Percentiles rank a stretch among this genome's conserved stretches.
Conservation (phyloP, 1,140 invertebrate species). For the Drosophila truncata region DNA sequence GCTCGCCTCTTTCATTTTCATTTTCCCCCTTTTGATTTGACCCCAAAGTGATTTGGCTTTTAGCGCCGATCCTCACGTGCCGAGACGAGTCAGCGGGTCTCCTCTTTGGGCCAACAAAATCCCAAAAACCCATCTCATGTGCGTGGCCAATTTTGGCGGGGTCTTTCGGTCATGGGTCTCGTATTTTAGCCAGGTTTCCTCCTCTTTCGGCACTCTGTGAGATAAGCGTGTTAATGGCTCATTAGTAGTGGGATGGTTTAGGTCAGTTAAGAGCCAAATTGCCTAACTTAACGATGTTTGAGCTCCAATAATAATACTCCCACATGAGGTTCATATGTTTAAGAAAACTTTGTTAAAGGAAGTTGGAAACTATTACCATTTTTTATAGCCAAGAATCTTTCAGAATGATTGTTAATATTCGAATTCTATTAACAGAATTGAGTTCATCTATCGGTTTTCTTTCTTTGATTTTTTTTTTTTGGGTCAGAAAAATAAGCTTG, state of each 20-base stretch:
- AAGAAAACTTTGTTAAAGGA: slow-evolving; percentile 18
- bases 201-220: slow-evolving; percentile 19
- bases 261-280: slow-evolving; percentile 48
- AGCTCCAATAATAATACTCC: slow-evolving; percentile 1
- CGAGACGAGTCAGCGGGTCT: slow-evolving; percentile 8
- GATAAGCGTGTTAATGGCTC: slow-evolving; percentile 78
- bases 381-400: background rate
- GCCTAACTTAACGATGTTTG: slow-evolving; percentile 35
- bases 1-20: slow-evolving; percentile 44
- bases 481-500: slow-evolving; percentile 20
- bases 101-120: slow-evolving; percentile 31
- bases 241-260: slow-evolving; percentile 51
- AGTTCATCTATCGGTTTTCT: slow-evolving; percentile 1
- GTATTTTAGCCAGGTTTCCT: slow-evolving; percentile 21
- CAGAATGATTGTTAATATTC: slow-evolving; percentile 25
- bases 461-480: slow-evolving; percentile 9
- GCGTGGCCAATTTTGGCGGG: slow-evolving; percentile 53
- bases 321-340: slow-evolving; percentile 5
- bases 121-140: slow-evolving; percentile 49
- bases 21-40: slow-evolving; percentile 29
- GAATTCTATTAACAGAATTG: slow-evolving; percentile 23
- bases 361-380: slow-evolving; percentile 29
- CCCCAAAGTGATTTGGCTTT: slow-evolving; percentile 46
- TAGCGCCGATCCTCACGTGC: slow-evolving; percentile 37
- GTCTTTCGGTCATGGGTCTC: slow-evolving; percentile 18